Conservation (phyloP, 2,888 invertebrate genomes). For the Keiferia lycopersicella region DNA sequence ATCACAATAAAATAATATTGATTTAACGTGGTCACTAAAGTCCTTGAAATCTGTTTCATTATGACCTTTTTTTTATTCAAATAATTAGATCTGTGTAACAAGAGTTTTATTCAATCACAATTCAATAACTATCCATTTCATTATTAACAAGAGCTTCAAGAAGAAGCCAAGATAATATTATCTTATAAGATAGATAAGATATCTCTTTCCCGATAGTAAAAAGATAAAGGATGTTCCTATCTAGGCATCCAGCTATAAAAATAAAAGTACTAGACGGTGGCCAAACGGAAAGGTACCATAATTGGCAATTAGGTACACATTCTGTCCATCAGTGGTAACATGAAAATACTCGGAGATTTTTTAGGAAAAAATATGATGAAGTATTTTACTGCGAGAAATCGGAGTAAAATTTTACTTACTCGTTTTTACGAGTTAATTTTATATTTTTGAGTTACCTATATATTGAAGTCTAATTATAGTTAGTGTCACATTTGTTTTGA, state of each 20-base stretch:
- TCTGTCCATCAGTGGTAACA: background rate
- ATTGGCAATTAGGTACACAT: conserved; percentile 55
- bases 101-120: background rate
- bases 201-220: background rate
- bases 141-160: background rate
- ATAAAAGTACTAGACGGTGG: conserved; percentile 35
- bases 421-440: too few relatives aligned
- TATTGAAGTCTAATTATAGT: too few relatives aligned
- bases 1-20: too few relatives aligned
- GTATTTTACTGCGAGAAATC: too few relatives aligned
- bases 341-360: background rate
- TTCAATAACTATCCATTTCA: background rate
- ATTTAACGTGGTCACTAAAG: too few relatives aligned
- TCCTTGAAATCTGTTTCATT: too few relatives aligned
- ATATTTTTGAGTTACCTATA: too few relatives aligned
- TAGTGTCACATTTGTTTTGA: too few relatives aligned
- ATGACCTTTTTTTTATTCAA: too few relatives aligned
- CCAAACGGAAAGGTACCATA: conserved; percentile 42
- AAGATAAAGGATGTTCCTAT: background rate
- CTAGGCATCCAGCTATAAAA: conserved; percentile 5
- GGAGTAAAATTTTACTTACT: background rate
- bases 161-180: background rate
- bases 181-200: too few relatives aligned
- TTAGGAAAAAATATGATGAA: background rate
- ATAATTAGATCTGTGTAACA: background rate